Evolutionary conservation across 2,113 vertebrate genomes (phyloP).

Genomic region (Noturus placidus): DNA sequence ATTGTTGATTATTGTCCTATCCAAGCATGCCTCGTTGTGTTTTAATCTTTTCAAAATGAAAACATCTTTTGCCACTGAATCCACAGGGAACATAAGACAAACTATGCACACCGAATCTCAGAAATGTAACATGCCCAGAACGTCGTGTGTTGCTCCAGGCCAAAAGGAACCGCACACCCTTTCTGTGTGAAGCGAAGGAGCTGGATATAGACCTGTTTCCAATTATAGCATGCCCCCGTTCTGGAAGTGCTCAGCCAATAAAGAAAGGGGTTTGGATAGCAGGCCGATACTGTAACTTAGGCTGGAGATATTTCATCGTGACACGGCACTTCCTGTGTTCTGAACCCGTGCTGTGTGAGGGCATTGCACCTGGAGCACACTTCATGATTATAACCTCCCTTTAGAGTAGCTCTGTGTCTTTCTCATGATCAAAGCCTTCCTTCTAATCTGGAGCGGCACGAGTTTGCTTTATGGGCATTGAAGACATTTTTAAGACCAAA

Average conservation of each 20-base stretch:
- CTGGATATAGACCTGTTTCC: slow-evolving; percentile 41
- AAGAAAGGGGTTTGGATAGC: slow-evolving; percentile 13
- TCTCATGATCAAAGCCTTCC: neutral
- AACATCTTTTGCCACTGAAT: neutral
- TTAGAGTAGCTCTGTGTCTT: neutral
- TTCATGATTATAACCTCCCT: slow-evolving; percentile 3
- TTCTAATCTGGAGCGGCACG: neutral
- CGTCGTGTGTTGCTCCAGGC: slow-evolving; percentile 21
- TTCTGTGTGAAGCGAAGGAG: slow-evolving; percentile 35
- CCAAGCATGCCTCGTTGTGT: neutral
- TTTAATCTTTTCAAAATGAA: neutral
- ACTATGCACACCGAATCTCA: neutral
- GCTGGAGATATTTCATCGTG: neutral
- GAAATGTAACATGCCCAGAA: slow-evolving; percentile 30
- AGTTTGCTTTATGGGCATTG: neutral
- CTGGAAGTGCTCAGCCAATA: slow-evolving; percentile 24
- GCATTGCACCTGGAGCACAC: neutral
- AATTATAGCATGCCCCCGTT: slow-evolving; percentile 42
- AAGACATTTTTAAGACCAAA: neutral
- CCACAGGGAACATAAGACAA: neutral
- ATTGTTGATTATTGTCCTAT: neutral
- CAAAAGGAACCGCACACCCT: slow-evolving; percentile 20
- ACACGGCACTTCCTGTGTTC: slow-evolving; percentile 26
- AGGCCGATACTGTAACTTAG: slow-evolving; percentile 1
- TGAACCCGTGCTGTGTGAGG: slow-evolving; percentile 17